Conservation (phyloP, 2,888 invertebrate genomes). For the Agapostemon virescens region DNA sequence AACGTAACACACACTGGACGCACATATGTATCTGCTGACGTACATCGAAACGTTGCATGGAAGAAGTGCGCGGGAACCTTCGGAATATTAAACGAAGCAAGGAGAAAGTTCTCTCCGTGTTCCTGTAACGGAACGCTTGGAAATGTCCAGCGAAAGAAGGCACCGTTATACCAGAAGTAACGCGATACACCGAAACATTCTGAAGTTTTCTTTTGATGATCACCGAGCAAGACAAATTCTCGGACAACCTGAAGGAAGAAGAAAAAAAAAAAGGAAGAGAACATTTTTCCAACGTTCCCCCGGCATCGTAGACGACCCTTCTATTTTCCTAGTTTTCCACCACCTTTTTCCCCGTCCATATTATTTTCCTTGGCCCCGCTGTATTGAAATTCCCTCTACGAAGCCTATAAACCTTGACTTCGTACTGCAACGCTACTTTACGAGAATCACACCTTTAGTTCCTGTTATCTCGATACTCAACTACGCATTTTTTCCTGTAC, state of each 20-base stretch:
- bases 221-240: conserved; percentile 27
- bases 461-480: conserved; percentile 29
- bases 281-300: conserved; percentile 48
- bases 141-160: conserved; percentile 35
- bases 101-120: conserved; percentile 29
- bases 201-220: conserved; percentile 30
- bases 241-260: conserved; percentile 20
- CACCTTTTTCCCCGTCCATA: background rate
- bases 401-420: conserved; percentile 8
- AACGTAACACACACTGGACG: conserved; percentile 42
- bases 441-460: conserved; percentile 30
- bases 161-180: conserved; percentile 19
- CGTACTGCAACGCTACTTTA: background rate
- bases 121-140: conserved; percentile 36
- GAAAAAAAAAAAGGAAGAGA: conserved; percentile 30
- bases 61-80: conserved; percentile 19
- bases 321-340: conserved; percentile 3
- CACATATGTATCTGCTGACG: conserved; percentile 39
- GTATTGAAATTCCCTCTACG: background rate
- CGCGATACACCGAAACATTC: conserved; percentile 13
- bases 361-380: conserved; percentile 3
- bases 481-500: conserved; percentile 51
- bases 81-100: conserved; percentile 5
- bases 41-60: conserved; percentile 20
- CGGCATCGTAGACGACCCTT: conserved; percentile 28